Percentiles rank a stretch among this genome's conserved stretches.
Conservation (phyloP, 1,140 invertebrate genomes). For the Pteromalus puparum region DNA sequence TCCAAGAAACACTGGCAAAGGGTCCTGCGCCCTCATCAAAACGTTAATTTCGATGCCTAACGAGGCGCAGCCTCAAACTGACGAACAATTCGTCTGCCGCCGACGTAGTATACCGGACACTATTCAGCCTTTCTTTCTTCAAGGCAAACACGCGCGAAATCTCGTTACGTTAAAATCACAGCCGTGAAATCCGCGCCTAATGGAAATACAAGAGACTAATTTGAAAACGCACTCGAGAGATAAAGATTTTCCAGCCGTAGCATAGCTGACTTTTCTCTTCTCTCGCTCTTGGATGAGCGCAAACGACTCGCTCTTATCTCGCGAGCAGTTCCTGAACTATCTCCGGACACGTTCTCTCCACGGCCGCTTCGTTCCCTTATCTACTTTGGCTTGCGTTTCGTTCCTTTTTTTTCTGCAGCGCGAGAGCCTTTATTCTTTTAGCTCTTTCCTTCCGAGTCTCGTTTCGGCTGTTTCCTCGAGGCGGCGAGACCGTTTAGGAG, state of each 20-base stretch:
- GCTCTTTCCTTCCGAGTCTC: slow-evolving; percentile 24
- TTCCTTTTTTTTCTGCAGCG: background rate
- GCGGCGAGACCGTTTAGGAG: background rate
- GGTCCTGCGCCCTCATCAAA: background rate
- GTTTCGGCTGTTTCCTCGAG: slow-evolving; percentile 2
- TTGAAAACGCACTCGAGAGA: slow-evolving; percentile 42
- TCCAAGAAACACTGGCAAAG: background rate
- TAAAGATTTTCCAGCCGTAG: slow-evolving; percentile 29
- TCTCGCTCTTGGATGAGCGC: background rate
- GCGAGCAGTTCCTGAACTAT: slow-evolving; percentile 32
- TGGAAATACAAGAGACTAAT: slow-evolving; percentile 48
- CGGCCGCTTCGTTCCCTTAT: slow-evolving; percentile 4
- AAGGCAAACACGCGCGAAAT: slow-evolving; percentile 21
- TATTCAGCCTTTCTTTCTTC: background rate
- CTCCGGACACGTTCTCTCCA: background rate
- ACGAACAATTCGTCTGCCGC: background rate
- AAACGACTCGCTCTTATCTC: slow-evolving; percentile 24
- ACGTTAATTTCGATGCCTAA: slow-evolving; percentile 33
- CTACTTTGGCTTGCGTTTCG: background rate
- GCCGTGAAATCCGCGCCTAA: slow-evolving; percentile 15
- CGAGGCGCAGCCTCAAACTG: background rate
- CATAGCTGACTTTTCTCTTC: background rate
- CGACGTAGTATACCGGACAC: background rate
- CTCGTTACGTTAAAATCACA: slow-evolving; percentile 49
- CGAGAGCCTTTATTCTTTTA: slow-evolving; percentile 14